Conservation (phyloP, 2,888 invertebrate species). For the Mongoloraphidia duomilia region DNA sequence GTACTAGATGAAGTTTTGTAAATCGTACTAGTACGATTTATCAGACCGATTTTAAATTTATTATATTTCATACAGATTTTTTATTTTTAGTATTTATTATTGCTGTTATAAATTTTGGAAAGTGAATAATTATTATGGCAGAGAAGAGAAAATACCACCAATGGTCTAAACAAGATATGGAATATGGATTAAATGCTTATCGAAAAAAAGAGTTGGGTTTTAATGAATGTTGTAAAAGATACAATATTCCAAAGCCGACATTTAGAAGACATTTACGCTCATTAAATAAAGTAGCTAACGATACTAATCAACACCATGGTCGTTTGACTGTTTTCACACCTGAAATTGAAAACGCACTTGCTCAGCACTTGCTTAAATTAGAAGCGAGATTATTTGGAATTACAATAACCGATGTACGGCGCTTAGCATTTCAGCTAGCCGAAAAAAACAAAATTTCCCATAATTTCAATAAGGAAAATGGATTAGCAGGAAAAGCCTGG, state of each 20-base stretch:
- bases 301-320: slow-evolving; percentile 7
- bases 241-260: slow-evolving; percentile 12
- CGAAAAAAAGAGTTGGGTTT: slow-evolving; percentile 8
- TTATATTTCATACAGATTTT: neutral
- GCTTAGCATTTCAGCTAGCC: slow-evolving; percentile 11
- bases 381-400: slow-evolving; percentile 11
- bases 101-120: neutral
- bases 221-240: slow-evolving; percentile 9
- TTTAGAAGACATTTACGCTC: slow-evolving; percentile 9
- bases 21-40: slow-evolving; percentile 7
- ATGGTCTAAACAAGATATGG: slow-evolving; percentile 10
- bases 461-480: slow-evolving; percentile 8
- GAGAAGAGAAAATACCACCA: slow-evolving; percentile 7
- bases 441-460: slow-evolving; percentile 7
- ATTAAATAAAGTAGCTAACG: slow-evolving; percentile 12
- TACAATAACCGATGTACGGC: slow-evolving; percentile 8
- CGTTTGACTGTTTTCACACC: slow-evolving; percentile 5
- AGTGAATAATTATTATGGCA: too few relatives aligned
- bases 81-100: neutral
- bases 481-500: slow-evolving; percentile 10
- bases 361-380: slow-evolving; percentile 10
- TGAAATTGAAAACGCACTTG: slow-evolving; percentile 11
- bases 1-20: slow-evolving; percentile 1
- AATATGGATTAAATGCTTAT: slow-evolving; percentile 7
- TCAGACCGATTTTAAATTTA: neutral